Base-by-base conservation (phyloP, 2,797 vertebrate genomes). In the Distichodus sexfasciatus region DNA sequence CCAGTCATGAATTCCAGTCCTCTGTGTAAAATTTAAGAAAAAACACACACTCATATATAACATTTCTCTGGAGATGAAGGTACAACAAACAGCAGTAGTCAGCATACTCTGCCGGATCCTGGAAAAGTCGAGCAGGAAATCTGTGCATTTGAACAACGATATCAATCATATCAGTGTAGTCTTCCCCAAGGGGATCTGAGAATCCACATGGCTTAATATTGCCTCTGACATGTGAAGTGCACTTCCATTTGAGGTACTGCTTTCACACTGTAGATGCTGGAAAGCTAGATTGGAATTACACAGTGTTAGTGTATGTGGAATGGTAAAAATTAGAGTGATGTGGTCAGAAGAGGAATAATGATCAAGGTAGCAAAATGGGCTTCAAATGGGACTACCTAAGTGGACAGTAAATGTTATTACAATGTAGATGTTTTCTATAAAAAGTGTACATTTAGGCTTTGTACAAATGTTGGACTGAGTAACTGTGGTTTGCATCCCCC, bases 131-230 rank as follows among this genome's bases (percentile, higher is more conserved):
- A 47, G 67, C 48, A 51, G 33, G 48, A 74, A 65, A 69, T 72
- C 26, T 65, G 35, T 69, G 53, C 60, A 59, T 69, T 64, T 50
- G 58, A 72, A 72, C 65, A 72, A 51, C 69, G 41, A 66, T 69
- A 41, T 77, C 65, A 70, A 66, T 67, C 48, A 50, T 65, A 59
- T 71, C 68, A 68, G 46, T 19, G 47, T 44, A 46, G 19, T 55
- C 5, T 40, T 35, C 40, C 57, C 38, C 38, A 43, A 64, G 69
- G 41, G 44, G 36, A 9, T 41, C 47, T 60, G 54, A 29, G 23
- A 9, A 19, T 43, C 48, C 70, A 70, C 57, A 66, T 66, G 48
- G 48, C 59, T 48, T 31, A 6, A 61, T 53, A 55, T 55, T 68
- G 51, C 72, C 50, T 55, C 40, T 63, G 11, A 28, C 2, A 3